These are phyloP conservation scores for Gorsachius magnificus DNA, from an alignment of 2,797 vertebrate species.

Conservation along the genomic window DNA sequence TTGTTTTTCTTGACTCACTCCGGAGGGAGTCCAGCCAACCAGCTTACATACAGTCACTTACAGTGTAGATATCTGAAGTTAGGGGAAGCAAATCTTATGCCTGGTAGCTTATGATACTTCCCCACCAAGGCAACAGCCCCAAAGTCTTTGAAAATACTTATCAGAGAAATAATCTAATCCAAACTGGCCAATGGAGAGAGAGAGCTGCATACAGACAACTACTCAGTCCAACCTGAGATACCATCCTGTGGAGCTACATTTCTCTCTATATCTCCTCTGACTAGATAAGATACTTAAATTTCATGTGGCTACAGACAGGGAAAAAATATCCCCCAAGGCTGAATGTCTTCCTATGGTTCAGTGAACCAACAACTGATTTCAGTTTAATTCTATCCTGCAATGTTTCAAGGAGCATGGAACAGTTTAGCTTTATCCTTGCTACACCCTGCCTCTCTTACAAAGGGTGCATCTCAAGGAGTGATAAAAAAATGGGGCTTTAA, in stretches of 20 bases:
- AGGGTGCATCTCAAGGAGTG: background rate
- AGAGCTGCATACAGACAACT: background rate
- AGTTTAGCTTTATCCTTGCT: background rate
- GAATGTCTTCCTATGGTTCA: background rate
- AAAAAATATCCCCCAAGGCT: background rate
- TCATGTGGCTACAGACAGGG: background rate
- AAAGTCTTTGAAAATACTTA: background rate
- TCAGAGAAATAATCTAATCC: constrained; percentile 25
- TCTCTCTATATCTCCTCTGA: constrained; percentile 14
- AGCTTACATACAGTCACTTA: background rate
- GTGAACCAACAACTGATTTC: background rate
- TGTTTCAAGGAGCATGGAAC: background rate
- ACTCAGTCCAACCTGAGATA: background rate
- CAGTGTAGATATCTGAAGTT: background rate
- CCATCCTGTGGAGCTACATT: constrained; percentile 2
- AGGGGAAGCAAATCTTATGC: background rate
- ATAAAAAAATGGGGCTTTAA: background rate
- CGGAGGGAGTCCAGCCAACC: background rate
- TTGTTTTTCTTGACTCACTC: background rate
- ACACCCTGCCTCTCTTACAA: background rate
- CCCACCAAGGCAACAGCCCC: background rate
- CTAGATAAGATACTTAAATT: constrained; percentile 52
- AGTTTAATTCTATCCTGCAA: constrained; percentile 2
- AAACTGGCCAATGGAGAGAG: background rate
- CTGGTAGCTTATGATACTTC: background rate